phyloP scores from a whole-genome alignment of 2,888 invertebrate species.

The Argyresthia goedartella region DNA sequence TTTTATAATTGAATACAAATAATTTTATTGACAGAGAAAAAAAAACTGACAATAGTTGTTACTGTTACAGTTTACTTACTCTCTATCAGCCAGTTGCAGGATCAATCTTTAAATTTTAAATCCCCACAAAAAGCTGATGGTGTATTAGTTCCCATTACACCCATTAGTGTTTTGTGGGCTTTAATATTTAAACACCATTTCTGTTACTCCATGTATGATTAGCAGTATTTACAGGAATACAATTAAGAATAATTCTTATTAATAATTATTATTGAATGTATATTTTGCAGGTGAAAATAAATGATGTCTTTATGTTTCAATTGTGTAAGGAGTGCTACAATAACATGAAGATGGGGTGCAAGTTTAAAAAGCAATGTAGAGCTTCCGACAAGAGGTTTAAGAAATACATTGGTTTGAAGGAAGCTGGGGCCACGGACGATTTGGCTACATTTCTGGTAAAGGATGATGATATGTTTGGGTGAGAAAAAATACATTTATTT shows the following conservation, averaged over 20 bases:
- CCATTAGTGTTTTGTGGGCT: too few relatives aligned
- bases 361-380: slow-evolving; percentile 57
- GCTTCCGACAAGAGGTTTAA: slow-evolving; percentile 47
- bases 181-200: too few relatives aligned
- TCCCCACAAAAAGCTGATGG: too few relatives aligned
- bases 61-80: neutral
- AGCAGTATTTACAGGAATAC: too few relatives aligned
- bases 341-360: slow-evolving; percentile 47
- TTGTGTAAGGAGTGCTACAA: slow-evolving; percentile 52
- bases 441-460: slow-evolving; percentile 40
- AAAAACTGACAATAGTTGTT: neutral
- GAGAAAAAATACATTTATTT: neutral
- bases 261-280: neutral
- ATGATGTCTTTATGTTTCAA: slow-evolving; percentile 48
- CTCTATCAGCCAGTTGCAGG: neutral
- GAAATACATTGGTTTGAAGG: slow-evolving; percentile 36
- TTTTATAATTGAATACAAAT: too few relatives aligned
- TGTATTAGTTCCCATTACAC: too few relatives aligned
- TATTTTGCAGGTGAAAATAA: slow-evolving; percentile 46
- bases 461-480: slow-evolving; percentile 43
- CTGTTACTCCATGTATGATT: too few relatives aligned
- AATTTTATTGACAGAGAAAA: too few relatives aligned
- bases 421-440: slow-evolving; percentile 33
- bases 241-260: too few relatives aligned
- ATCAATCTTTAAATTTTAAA: too few relatives aligned